Conservation (phyloP, 2,888 invertebrate genomes). For the Drosophila testacea region DNA sequence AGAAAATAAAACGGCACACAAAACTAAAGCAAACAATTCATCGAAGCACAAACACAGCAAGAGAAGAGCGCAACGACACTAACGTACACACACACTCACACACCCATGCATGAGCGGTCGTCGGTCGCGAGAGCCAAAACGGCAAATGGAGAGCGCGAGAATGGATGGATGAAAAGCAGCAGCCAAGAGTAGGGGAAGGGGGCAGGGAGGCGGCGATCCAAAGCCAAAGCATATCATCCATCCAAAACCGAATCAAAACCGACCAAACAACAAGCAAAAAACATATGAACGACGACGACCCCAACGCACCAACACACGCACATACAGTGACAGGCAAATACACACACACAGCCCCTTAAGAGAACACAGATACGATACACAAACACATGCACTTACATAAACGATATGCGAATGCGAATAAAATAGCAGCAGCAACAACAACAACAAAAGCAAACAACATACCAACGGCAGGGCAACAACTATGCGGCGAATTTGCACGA, state of each 20-base stretch:
- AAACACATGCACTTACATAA: conserved; percentile 51
- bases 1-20: conserved; percentile 17
- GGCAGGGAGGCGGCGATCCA: conserved; percentile 47
- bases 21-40: conserved; percentile 68
- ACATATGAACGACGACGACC: conserved; percentile 66
- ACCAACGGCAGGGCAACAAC: conserved; percentile 65
- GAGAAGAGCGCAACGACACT: conserved; percentile 60
- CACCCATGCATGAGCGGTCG: conserved; percentile 64
- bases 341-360: conserved; percentile 37
- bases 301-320: conserved; percentile 59
- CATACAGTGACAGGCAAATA: conserved; percentile 37
- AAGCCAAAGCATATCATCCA: conserved; percentile 80
- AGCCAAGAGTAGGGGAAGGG: conserved; percentile 29
- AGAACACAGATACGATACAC: conserved; percentile 47
- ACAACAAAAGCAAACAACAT: conserved; percentile 58
- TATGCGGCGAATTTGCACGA: conserved; percentile 81
- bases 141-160: conserved; percentile 61
- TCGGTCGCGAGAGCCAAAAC: conserved; percentile 62
- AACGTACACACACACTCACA: neutral
- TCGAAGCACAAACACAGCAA: conserved; percentile 53
- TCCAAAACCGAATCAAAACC: conserved; percentile 82
- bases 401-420: conserved; percentile 81
- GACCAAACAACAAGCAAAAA: conserved; percentile 79
- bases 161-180: conserved; percentile 52
- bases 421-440: conserved; percentile 67